Conservation (phyloP, 1,140 invertebrate species). For the Leptestheria dahalacensis region DNA sequence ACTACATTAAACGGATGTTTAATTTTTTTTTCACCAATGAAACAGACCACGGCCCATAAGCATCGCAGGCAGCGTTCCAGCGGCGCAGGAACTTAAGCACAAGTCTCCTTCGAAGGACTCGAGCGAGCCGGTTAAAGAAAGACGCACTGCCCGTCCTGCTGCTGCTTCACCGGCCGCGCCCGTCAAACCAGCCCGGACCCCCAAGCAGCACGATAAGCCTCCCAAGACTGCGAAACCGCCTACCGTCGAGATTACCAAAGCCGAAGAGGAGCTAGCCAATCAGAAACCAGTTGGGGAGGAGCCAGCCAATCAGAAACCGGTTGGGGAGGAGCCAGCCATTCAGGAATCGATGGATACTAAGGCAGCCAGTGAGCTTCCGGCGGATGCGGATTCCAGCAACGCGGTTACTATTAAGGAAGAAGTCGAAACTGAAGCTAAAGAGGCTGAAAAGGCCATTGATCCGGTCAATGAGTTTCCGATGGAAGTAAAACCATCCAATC, state of each 20-base stretch:
- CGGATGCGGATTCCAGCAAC: no score
- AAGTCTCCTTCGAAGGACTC: conserved; percentile 14
- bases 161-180: background rate
- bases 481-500: background rate
- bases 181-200: no score
- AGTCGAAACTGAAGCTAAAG: background rate
- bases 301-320: conserved; percentile 11
- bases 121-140: conserved; percentile 2
- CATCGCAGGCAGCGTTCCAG: conserved; percentile 65
- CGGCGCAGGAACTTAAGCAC: conserved; percentile 27
- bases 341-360: conserved; percentile 5
- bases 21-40: no score
- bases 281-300: background rate
- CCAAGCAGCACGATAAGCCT: background rate
- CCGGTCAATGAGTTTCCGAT: background rate
- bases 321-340: background rate
- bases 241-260: no score
- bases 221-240: background rate
- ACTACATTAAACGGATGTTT: background rate
- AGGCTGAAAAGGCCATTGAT: background rate
- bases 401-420: no score
- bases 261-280: background rate
- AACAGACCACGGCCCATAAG: conserved; percentile 59
- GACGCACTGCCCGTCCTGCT: background rate
- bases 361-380: conserved; percentile 8